A percentile compares a stretch with the other conserved stretches of the same genome.
phyloP scores from a whole-genome alignment of 2,888 invertebrate genomes.

The Lithosia quadra region DNA sequence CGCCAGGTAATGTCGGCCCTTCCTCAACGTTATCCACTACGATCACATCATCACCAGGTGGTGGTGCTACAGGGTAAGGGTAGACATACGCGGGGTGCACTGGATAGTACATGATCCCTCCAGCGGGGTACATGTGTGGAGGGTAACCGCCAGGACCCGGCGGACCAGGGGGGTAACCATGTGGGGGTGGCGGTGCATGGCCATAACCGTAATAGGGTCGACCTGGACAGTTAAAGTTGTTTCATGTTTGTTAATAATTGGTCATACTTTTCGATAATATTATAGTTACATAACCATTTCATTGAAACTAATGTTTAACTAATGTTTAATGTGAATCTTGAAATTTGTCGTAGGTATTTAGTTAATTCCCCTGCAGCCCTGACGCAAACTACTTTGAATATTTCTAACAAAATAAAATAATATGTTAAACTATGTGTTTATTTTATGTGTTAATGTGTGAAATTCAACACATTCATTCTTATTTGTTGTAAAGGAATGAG shows the following conservation, averaged over 20 bases:
- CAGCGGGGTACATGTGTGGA: constrained; percentile 59
- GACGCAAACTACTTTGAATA: too few species aligned
- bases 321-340: too few species aligned
- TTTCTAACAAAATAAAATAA: too few species aligned
- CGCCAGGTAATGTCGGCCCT: constrained; percentile 78
- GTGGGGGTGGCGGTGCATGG: constrained; percentile 60
- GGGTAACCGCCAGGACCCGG: constrained; percentile 43
- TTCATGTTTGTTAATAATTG: background rate
- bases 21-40: constrained; percentile 68
- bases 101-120: constrained; percentile 73
- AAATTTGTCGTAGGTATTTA: too few species aligned
- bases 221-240: constrained; percentile 60
- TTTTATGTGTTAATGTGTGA: too few species aligned
- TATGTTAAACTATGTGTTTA: too few species aligned
- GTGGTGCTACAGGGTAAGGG: constrained; percentile 64
- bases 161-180: constrained; percentile 53
- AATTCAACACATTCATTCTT: too few species aligned
- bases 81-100: constrained; percentile 81
- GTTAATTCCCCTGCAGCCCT: too few species aligned
- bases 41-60: constrained; percentile 59
- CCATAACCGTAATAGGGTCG: constrained; percentile 79
- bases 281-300: too few species aligned
- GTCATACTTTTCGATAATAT: too few species aligned
- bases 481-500: too few species aligned
- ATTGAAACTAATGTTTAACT: too few species aligned